Percentiles rank a stretch among this genome's conserved stretches.
These are phyloP conservation scores for Gisinianus flammeolus DNA, from an alignment of 2,888 invertebrate genomes.

Conservation along the genomic window DNA sequence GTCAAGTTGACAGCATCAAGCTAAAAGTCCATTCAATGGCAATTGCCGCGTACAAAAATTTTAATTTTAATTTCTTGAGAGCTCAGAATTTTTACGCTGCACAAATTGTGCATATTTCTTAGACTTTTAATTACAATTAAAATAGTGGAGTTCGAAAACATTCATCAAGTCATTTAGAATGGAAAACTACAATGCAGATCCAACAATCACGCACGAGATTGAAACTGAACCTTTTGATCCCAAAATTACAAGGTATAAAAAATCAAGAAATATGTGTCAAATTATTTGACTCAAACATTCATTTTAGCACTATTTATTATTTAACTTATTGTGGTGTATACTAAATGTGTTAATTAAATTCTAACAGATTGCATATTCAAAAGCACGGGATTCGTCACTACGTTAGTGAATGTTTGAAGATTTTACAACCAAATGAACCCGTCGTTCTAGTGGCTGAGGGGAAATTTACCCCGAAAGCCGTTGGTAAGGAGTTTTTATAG, in stretches of 20 bases:
- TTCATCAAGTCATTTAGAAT: background rate
- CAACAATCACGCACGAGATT: slow-evolving; percentile 18
- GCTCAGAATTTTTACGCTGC: no score
- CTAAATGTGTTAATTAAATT: no score
- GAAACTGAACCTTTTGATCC: slow-evolving; percentile 25
- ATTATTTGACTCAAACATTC: no score
- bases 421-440: background rate
- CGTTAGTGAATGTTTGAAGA: slow-evolving; percentile 73
- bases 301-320: no score
- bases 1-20: no score
- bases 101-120: no score
- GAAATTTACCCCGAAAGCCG: slow-evolving; percentile 23
- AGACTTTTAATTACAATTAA: no score
- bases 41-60: background rate
- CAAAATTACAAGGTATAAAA: background rate
- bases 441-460: slow-evolving; percentile 32
- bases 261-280: no score
- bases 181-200: slow-evolving; percentile 32
- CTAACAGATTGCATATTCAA: background rate
- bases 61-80: no score
- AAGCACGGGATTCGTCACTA: slow-evolving; percentile 73
- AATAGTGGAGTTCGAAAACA: background rate
- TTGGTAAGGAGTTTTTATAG: no score
- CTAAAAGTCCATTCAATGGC: background rate
- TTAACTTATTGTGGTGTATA: no score